Evolutionary conservation across 2,113 vertebrate genomes (phyloP).

Genomic region (Microcebus ravelobensis): DNA sequence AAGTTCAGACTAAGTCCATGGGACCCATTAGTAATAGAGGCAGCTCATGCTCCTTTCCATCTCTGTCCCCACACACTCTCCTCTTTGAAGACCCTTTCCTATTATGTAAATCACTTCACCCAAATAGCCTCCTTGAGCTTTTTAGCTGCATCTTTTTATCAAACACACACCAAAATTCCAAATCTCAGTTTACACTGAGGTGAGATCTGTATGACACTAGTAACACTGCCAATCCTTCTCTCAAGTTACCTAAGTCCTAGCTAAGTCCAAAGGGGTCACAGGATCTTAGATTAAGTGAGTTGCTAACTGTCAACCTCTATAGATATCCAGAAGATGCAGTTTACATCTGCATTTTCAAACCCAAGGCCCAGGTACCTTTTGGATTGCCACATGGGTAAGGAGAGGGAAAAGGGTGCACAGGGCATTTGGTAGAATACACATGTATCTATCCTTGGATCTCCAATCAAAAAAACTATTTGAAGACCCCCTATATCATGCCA

Average conservation of each 20-base stretch:
- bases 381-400: not conserved
- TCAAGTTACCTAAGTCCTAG: not conserved
- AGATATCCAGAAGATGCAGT: not conserved
- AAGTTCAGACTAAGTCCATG: not conserved
- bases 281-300: not conserved
- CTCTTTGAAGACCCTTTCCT: not conserved
- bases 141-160: not conserved
- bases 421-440: not conserved
- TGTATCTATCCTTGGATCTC: not conserved
- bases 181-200: not conserved
- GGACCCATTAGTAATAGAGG: not conserved
- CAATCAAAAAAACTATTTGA: not conserved
- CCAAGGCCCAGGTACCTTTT: not conserved
- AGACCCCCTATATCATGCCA: not conserved
- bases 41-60: not conserved
- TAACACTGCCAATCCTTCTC: not conserved
- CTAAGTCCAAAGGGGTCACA: not conserved
- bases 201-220: not conserved
- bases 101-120: not conserved
- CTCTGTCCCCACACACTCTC: not conserved
- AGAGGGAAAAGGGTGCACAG: not conserved
- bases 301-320: not conserved
- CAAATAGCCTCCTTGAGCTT: not conserved
- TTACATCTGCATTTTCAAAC: not conserved
- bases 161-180: not conserved